Evolutionary conservation across 2,113 vertebrate genomes (phyloP).

Genomic region (Cranoglanis bouderius): DNA sequence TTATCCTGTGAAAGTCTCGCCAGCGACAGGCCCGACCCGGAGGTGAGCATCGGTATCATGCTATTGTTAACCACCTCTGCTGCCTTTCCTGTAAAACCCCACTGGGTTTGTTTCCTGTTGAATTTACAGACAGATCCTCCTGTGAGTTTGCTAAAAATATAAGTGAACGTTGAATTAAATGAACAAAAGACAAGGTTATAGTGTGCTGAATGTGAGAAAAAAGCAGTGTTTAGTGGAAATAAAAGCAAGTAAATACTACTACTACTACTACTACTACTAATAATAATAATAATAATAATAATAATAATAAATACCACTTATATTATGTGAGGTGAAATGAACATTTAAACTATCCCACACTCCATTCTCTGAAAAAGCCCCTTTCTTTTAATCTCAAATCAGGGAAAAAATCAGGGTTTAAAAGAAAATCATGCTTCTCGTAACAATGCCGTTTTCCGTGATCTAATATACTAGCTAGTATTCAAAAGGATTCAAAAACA

Average conservation of each 20-base stretch:
- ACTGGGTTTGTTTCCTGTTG: constrained; percentile 20
- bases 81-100: constrained; percentile 43
- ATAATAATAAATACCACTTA: neutral
- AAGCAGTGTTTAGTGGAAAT: neutral
- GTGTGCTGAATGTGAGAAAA: neutral
- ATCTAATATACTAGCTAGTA: neutral
- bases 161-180: neutral
- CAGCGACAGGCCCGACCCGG: constrained; percentile 9
- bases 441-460: neutral
- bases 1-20: neutral
- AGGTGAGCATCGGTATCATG: constrained; percentile 14
- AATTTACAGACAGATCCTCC: neutral
- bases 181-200: neutral
- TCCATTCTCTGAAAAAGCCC: neutral
- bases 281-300: neutral
- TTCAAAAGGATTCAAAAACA: neutral
- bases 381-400: neutral
- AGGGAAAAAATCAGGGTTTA: neutral
- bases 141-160: constrained; percentile 39
- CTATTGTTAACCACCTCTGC: constrained; percentile 34
- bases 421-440: neutral
- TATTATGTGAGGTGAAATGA: neutral
- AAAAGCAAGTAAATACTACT: neutral
- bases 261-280: neutral
- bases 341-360: neutral